A percentile compares a stretch with the other conserved stretches of the same genome.
These are phyloP conservation scores for Phlogophora meticulosa DNA, from an alignment of 2,888 invertebrate genomes.

Conservation along the genomic window DNA sequence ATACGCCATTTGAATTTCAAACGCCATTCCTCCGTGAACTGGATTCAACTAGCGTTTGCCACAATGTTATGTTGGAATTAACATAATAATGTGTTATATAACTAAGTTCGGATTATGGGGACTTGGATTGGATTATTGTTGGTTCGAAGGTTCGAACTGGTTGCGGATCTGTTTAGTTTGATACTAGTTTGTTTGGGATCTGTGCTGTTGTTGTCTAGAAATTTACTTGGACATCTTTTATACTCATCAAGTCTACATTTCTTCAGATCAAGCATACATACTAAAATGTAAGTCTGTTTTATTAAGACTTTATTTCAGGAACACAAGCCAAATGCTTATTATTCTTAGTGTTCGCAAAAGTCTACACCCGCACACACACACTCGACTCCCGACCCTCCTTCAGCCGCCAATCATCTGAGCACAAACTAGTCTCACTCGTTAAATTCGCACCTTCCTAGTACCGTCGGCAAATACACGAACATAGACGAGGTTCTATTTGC, in stretches of 20 bases:
- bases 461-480: constrained; percentile 27
- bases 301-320: background rate
- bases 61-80: constrained; percentile 65
- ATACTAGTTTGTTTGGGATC: constrained; percentile 25
- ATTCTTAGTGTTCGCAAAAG: too few relatives aligned
- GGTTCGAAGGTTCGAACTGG: constrained; percentile 33
- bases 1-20: constrained; percentile 78
- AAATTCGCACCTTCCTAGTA: constrained; percentile 19
- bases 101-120: constrained; percentile 49
- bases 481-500: constrained; percentile 33
- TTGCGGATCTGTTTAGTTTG: constrained; percentile 27
- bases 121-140: constrained; percentile 48
- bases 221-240: background rate
- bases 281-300: background rate
- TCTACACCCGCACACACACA: too few relatives aligned
- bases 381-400: background rate
- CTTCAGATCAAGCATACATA: too few relatives aligned
- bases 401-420: constrained; percentile 15
- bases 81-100: constrained; percentile 63
- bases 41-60: constrained; percentile 65
- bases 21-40: constrained; percentile 65
- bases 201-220: background rate
- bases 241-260: too few relatives aligned
- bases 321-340: background rate
- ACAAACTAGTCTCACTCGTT: constrained; percentile 15